phyloP scores from a whole-genome alignment of 2,113 vertebrate species.

The Lophotis ruficrista region DNA sequence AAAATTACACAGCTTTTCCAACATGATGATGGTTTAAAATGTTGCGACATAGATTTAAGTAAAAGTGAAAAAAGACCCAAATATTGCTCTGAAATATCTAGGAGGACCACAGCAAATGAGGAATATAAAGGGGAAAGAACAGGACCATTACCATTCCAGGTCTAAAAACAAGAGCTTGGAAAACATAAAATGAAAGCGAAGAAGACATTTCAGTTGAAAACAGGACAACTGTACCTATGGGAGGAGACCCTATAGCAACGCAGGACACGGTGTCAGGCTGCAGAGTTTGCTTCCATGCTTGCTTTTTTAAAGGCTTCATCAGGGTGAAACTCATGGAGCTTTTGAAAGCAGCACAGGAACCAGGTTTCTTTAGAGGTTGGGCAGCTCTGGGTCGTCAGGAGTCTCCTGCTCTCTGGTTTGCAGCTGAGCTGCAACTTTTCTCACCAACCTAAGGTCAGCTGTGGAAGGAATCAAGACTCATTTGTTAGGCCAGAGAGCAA shows the following conservation, averaged over 20 bases:
- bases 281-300: not conserved
- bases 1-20: not conserved
- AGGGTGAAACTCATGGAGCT: accelerated
- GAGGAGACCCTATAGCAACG: not conserved
- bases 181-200: not conserved
- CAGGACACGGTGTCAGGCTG: not conserved
- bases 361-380: not conserved
- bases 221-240: not conserved
- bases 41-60: not conserved
- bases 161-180: not conserved
- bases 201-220: not conserved
- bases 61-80: not conserved
- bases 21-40: not conserved
- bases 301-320: not conserved
- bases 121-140: not conserved
- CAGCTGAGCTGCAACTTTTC: not conserved
- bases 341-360: not conserved
- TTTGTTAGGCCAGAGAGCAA: not conserved
- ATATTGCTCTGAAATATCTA: not conserved
- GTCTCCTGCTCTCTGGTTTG: not conserved
- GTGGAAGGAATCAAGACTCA: not conserved
- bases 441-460: not conserved
- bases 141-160: not conserved
- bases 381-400: not conserved
- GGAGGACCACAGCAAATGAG: not conserved